Evolutionary conservation across 2,797 vertebrate genomes (phyloP), one percentile per base, ranked within the genome.

Genomic region (Mus minutoides): DNA sequence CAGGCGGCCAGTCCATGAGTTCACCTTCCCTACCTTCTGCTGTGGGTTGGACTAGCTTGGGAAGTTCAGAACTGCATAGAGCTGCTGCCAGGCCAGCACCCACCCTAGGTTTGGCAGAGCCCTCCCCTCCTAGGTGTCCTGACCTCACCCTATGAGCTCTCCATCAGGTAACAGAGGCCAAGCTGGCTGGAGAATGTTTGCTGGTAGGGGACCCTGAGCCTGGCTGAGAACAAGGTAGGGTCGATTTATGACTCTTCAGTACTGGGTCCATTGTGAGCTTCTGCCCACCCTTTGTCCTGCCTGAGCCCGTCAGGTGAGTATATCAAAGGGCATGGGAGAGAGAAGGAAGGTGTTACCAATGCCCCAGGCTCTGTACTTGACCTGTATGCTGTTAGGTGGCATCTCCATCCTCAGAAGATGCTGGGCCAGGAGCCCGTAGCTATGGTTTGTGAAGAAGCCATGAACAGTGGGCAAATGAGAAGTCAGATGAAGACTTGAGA

Each of bases 341-440:
- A 0, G 5, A 46, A 60, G 29, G 10, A 24, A 14, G 56, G 40
- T 26, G 13, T 3, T 0, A 34, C 21, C 29, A 31, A 6, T 13
- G 6, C 26, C 7, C 4, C 29, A 17, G 71, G 43, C 4, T 0
- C 22, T 49, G 40, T 34, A 4, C 21, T 5, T 16, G n/a, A 24
- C 31, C 6, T 3, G 1, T 52, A 0, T 0, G 2, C 2, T 34
- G 52, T 37, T 8, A 58, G n/a, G n/a, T 0, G 75, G 14, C 9
- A 6, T 60, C 24, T 17, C 64, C 40, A 6, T 14, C 31, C 6
- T 9, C 24, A n/a, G 83, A 46, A 34, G 24, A 3, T 31, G 31
- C 2, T 0, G 26, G 31, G 62, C n/a, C 56, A 54, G 7, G 34
- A 49, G 40, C 37, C 2, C 62, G 21, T 2, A 1, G 6, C 2